A percentile compares a stretch with the other conserved stretches of the same genome.
Evolutionary conservation across 2,888 invertebrate species (phyloP).

Genomic region (Pristionchus exspectatus): DNA sequence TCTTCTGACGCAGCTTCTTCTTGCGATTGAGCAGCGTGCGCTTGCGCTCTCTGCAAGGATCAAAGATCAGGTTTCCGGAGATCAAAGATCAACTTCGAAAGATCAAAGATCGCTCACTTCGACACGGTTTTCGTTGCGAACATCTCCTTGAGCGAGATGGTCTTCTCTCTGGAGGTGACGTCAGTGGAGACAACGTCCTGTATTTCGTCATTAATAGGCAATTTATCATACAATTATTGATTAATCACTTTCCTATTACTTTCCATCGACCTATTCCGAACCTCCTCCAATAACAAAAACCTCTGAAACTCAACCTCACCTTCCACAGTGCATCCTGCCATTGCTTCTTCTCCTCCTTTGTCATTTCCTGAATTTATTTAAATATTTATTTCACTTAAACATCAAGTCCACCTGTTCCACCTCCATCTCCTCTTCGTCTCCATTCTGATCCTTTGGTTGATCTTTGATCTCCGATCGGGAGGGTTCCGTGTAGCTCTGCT

Average conservation of each 20-base stretch:
- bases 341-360: conserved; percentile 42
- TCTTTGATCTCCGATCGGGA: conserved; percentile 57
- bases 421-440: conserved; percentile 48
- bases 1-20: conserved; percentile 61
- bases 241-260: neutral
- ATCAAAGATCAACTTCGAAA: neutral
- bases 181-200: conserved; percentile 63
- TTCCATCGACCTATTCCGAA: neutral
- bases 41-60: conserved; percentile 56
- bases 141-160: conserved; percentile 61
- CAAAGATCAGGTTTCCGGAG: neutral
- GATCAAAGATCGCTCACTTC: conserved; percentile 24
- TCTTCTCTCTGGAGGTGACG: conserved; percentile 61
- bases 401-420: conserved; percentile 29
- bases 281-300: neutral
- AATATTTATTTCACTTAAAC: neutral
- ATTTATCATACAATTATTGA: neutral
- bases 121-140: conserved; percentile 36
- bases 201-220: conserved; percentile 4
- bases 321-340: conserved; percentile 53
- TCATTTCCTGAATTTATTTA: neutral
- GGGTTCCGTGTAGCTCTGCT: conserved; percentile 29
- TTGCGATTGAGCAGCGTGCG: conserved; percentile 58
- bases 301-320: neutral
- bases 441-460: conserved; percentile 20